Base-by-base conservation (phyloP, 2,888 invertebrate species). In the Strigamia maritima region DNA sequence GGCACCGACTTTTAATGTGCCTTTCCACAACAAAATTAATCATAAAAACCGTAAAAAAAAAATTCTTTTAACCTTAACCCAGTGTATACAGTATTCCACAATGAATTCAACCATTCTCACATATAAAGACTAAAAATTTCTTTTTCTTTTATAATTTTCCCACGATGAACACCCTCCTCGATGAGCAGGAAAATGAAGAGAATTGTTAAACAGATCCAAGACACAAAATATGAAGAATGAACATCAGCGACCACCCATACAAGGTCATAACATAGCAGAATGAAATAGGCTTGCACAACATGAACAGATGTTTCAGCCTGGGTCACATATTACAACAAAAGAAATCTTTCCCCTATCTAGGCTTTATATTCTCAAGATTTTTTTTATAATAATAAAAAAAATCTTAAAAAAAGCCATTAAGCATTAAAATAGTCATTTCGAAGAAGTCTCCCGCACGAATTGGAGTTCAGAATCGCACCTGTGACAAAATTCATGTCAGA, bases 221-320 rank as follows among this genome's bases (percentile, higher is more conserved):
- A 70, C 70, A 70, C 70, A 70, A 70, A 70, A 70, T 70, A 70
- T 70, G 70, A 70, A 70, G 70, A 70, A 70, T 70, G 70, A 70
- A 70, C 70, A 70, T 70, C 70, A 70, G 70, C 70, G 70, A 70
- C 70, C 70, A 70, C 70, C 70, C 70, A 70, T 70, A 70, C 70
- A 70, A 70, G 70, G 70, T 70, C 70, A 70, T 70, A 70, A 70
- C 70, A 70, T n/a, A 28, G 70, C 70, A 24, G 70, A 70, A 70
- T 70, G 70, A 70, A 70, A 70, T 70, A 65, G 28, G 70, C 70
- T 28, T 70, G 70, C 70, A 70, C 70, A 70, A 70, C 70, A 26
- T 70, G 70, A 70, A 70, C 70, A 70, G 70, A 70, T 70, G 70
- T 70, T 70, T 28, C 70, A 28, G 28, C 26, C 70, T 28, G 28